Conservation (phyloP, 2,113 vertebrate genomes). For the Poeciliopsis retropinna region DNA sequence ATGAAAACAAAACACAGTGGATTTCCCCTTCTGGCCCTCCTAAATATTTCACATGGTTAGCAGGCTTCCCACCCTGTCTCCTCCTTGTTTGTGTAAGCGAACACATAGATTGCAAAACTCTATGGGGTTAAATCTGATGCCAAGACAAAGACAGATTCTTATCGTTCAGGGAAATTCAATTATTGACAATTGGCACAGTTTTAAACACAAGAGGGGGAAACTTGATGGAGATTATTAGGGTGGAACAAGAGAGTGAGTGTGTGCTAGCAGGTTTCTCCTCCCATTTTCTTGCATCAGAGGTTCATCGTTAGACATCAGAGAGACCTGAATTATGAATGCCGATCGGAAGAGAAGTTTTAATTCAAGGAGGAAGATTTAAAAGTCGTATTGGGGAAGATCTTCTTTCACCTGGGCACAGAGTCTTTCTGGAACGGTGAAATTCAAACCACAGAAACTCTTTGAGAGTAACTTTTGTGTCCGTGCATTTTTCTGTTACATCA, state of each 20-base stretch:
- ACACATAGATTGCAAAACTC: constrained; percentile 25
- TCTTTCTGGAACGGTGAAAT: background rate
- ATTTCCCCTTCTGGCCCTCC: constrained; percentile 36
- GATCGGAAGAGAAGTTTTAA: constrained; percentile 41
- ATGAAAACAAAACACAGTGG: constrained; percentile 36
- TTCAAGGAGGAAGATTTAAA: constrained; percentile 41
- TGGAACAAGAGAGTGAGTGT: constrained; percentile 14
- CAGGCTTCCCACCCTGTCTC: constrained; percentile 27
- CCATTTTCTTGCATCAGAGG: constrained; percentile 4
- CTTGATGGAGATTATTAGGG: background rate
- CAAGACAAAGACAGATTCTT: constrained; percentile 49
- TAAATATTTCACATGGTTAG: constrained; percentile 65
- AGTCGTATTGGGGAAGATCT: background rate
- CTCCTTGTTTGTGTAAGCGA: background rate
- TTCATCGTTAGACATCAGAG: constrained; percentile 26
- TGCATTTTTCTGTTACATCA: constrained; percentile 12
- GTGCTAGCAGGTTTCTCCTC: constrained; percentile 37
- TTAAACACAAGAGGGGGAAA: background rate
- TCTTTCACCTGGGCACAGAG: background rate
- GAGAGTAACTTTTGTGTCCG: background rate
- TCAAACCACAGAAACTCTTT: background rate
- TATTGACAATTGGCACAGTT: constrained; percentile 33
- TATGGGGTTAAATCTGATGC: constrained; percentile 4
- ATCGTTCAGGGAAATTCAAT: constrained; percentile 47
- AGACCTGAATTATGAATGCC: constrained; percentile 24